A percentile compares a stretch with the other conserved stretches of the same genome.
Conservation (phyloP, 2,888 invertebrate genomes). For the Erebia epiphron region DNA sequence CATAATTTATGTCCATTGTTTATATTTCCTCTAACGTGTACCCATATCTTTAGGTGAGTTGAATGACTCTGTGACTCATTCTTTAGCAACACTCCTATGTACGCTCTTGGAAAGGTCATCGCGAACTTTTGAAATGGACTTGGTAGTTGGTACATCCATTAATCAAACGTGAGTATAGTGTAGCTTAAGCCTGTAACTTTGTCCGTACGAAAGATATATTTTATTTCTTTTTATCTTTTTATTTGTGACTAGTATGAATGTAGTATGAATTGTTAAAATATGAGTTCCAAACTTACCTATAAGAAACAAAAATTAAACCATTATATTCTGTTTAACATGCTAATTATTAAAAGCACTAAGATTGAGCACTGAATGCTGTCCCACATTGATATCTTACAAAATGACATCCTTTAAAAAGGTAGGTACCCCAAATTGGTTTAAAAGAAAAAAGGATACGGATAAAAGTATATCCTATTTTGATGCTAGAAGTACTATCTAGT, state of each 20-base stretch:
- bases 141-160: conserved; percentile 21
- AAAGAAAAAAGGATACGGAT: too few species aligned
- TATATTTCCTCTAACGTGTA: conserved; percentile 24
- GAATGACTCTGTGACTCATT: conserved; percentile 74
- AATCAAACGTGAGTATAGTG: conserved; percentile 15
- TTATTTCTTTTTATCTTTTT: not conserved
- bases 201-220: not conserved
- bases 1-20: conserved; percentile 2
- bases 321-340: too few species aligned
- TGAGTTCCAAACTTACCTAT: too few species aligned
- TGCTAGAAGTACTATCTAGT: too few species aligned
- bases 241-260: not conserved
- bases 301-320: too few species aligned
- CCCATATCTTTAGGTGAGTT: conserved; percentile 48
- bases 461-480: too few species aligned
- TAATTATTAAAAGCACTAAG: too few species aligned
- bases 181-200: conserved; percentile 10
- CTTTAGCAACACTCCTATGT: conserved; percentile 56
- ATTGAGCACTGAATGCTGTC: too few species aligned
- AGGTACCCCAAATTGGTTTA: too few species aligned
- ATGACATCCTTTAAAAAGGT: too few species aligned
- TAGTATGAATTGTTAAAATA: too few species aligned
- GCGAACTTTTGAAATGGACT: conserved; percentile 44
- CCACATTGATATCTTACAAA: too few species aligned
- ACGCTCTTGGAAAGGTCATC: conserved; percentile 71